Evolutionary conservation across 2,797 vertebrate genomes (phyloP), one percentile per base, ranked within the genome.

Genomic region (Orestias chungarensis): DNA sequence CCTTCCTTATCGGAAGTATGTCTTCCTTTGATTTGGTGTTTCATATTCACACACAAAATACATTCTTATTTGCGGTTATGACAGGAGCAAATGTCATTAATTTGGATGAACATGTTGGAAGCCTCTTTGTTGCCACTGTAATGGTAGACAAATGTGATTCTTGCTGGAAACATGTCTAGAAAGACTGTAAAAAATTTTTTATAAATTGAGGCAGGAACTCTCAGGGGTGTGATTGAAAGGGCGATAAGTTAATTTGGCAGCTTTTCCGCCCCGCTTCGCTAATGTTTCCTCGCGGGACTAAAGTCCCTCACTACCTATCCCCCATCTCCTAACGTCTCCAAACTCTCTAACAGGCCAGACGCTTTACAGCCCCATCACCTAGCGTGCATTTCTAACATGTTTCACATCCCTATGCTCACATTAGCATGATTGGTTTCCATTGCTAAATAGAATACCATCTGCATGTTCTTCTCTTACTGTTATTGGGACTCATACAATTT

Each of bases 221-320:
- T 98, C 97, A 94, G 93, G 97, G 97, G 97, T 97, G 97, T 97
- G 97, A 98, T 99, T 97, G 97, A 98, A 96, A 97, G 96, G 97
- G 97, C 97, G 97, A 98, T 96, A 98, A 97, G 97, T 98, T 99
- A 98, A 99, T 99, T 97, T 98, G 97, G 96, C 97, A 97, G 96
- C 94, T 97, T 97, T 94, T 95, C 96, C 96, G 97, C 95, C 96
- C 95, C 94, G 95, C 97, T 97, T 97, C 97, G 96, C 96, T 97
- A 97, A 97, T 95, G 96, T 96, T 96, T 96, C 96, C 95, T 96
- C 94, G 95, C 90, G 88, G 91, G 92, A 87, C 93, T 87, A 87
- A 92, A 88, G 84, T 80, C 91, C 90, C 87, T 79, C 73, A 35
- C 76, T 78, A 71, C 79, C 89, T 78, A 81, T 70, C 42, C 29